Evolutionary conservation across 92 coral and sea anemone species (phyloP), one percentile per base, ranked within the genome.

Genomic region (Metridium senile): DNA sequence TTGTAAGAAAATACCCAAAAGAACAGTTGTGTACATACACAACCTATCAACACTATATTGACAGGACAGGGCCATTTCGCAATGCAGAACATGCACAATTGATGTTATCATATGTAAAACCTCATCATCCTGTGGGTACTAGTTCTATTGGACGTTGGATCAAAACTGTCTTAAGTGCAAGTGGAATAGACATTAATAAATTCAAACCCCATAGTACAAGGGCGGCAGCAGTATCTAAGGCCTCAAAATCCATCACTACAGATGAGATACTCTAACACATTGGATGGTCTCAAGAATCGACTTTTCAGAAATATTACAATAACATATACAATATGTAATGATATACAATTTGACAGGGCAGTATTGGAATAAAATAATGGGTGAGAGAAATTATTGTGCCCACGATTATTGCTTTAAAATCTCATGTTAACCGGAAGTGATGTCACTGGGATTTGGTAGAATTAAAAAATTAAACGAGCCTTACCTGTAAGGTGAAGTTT

Each of bases 381-480:
- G 33, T 59, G 26, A 18, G 16, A 46, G 61, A 61, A 33, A 19
- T 8, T 23, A 51, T 47, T 70, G 84, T 71, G 84, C 61, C 84
- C 84, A 80, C 62, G 59, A 58, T 68, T 76, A 63, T 59, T 71
- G 72, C 84, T 71, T 61, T 72, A 70, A 70, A 68, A 53, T 77
- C 74, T 77, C 81, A 66, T 82, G 81, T 82, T 82, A 82, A n/a
- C 75, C 86, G 75, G 81, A 82, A 74, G 81, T 82, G 66, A 82
- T 69, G 75, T 82, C 80, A 81, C 86, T 66, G 67, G 68, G 70
- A 64, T 81, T 81, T 49, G 86, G 80, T 46, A 74, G 81, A 81
- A 74, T 74, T 57, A 66, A 30, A 70, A 79, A 72, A 71, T 64
- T 53, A 64, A 80, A 80, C 70, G 30, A 74, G 77, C 19, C 77